Evolutionary conservation across 2,113 vertebrate species (phyloP), one percentile per base, ranked within the genome.

Genomic region (Ascaphus truei): DNA sequence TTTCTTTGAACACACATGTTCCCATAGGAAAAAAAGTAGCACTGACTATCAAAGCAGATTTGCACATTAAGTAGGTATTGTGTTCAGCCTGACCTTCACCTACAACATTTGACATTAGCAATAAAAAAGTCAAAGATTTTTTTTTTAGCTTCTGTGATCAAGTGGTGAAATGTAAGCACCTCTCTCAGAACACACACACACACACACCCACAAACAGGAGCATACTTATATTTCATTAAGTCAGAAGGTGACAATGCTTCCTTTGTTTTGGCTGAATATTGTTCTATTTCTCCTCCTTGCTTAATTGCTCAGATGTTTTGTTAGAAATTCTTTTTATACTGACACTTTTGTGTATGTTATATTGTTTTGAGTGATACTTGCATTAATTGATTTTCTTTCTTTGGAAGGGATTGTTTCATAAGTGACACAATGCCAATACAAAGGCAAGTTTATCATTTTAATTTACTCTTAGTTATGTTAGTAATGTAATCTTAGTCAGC

Each of bases 231-330:
- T 84, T 73, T 77, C 77, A 61, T 72, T 51, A 78, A 79, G 73
- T 71, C 69, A 73, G 59, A 25, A 80, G 60, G 62, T 69, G 76
- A 84, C 75, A 85, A 80, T 73, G 63, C 56, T 68, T 43, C 74
- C 80, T 85, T 86, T 88, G 80, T 88, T 71, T 43, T 55, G 68
- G 31, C n/a, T 59, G 77, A 77, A 80, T 80, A 84, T 85, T 81
- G 78, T 83, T 84, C 74, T 81, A n/a, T 76, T 13, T 52, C 30
- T 78, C 64, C 72, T 78, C 33, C 58, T 43, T 56, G 58, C 15
- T 62, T 76, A 68, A 68, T 71, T 78, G 73, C 74, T 83, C 77
- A 77, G 62, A 73, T 77, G 64, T 83, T 82, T 81, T 83, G 55
- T 76, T 76, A 76, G 62, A 82, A 85, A 82, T 77, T 81, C 75